phyloP scores from a whole-genome alignment of 1,140 invertebrate species.

The Drosophila pruinosa region DNA sequence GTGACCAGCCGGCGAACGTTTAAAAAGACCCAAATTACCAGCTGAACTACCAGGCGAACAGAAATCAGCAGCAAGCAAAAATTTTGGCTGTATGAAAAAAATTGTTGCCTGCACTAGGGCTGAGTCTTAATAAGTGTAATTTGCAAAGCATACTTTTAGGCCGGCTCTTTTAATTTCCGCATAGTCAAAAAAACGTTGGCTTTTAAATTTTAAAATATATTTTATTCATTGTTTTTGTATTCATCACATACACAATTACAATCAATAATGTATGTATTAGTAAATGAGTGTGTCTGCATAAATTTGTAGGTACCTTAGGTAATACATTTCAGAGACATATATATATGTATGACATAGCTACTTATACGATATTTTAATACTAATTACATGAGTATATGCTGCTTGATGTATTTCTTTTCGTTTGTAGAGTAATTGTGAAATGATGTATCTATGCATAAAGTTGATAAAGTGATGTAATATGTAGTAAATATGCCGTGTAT shows the following conservation, averaged over 20 bases:
- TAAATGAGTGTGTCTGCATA: slow-evolving; percentile 72
- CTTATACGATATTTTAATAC: slow-evolving; percentile 33
- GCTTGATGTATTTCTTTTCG: slow-evolving; percentile 23
- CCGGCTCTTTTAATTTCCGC: background rate
- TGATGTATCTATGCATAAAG: slow-evolving; percentile 17
- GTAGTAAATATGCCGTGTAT: slow-evolving; percentile 29
- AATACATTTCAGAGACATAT: slow-evolving; percentile 70
- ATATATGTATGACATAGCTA: slow-evolving; percentile 41
- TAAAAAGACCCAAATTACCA: background rate
- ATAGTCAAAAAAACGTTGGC: background rate
- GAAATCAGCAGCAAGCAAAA: background rate
- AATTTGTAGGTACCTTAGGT: slow-evolving; percentile 79
- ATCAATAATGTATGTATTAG: slow-evolving; percentile 52
- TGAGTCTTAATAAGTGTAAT: background rate
- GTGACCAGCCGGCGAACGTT: background rate
- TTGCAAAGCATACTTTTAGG: background rate
- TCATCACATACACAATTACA: slow-evolving; percentile 61
- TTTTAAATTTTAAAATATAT: slow-evolving; percentile 76
- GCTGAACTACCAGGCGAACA: background rate
- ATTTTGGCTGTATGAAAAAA: background rate
- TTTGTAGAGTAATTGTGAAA: slow-evolving; percentile 21
- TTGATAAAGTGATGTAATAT: slow-evolving; percentile 25
- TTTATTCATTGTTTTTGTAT: slow-evolving; percentile 64
- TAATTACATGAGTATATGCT: slow-evolving; percentile 57
- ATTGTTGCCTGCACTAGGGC: background rate